Base-by-base conservation (phyloP, 2,797 vertebrate species). In the Pelodytes ibericus region DNA sequence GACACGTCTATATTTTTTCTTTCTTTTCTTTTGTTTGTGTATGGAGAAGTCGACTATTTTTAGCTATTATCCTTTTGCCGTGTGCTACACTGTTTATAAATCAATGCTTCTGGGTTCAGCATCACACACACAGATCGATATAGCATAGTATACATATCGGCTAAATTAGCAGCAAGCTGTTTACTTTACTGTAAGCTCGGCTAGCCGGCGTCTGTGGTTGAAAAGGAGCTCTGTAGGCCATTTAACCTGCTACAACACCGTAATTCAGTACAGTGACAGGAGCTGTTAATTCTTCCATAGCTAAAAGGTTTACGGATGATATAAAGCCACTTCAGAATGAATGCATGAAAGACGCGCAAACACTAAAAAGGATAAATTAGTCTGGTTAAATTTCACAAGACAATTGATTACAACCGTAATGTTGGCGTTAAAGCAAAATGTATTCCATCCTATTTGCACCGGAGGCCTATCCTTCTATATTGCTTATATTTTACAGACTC, bases 281-380 rank as follows among this genome's bases (percentile, higher is more conserved):
- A 39, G 49, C 33, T 74, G 72, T 62, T 58, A 74, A 66, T 31
- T 74, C 62, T 65, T 74, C 62, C 72, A 57, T 74, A 22, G 39
- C 72, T 74, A 74, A 74, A 74, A 74, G 62, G 72, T 74, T 74
- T 58, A 44, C 44, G 29, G 33, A 65, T 74, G 49, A 74, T 65
- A 56, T 66, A 65, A 18, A 25, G 26, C 61, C 44, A 66, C 36
- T 65, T 53, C 33, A 74, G 58, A 51, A 72, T 49, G n/a, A 61
- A 39, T 60, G 69, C 41, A 47, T 72, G 49, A 49, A 49, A 49
- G 44, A 3, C 36, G 36, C 31, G 26, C 18, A 59, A 30, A 71
- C 68, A 20, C n/a, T n/a, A n/a, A n/a, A 44, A 3, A 44, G 41
- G 22, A 22, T 20, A 20, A 53, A 53, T 1, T 24, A 4, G n/a